These are phyloP conservation scores for Saguinus midas DNA, from an alignment of 2,113 vertebrate genomes.

Conservation along the genomic window DNA sequence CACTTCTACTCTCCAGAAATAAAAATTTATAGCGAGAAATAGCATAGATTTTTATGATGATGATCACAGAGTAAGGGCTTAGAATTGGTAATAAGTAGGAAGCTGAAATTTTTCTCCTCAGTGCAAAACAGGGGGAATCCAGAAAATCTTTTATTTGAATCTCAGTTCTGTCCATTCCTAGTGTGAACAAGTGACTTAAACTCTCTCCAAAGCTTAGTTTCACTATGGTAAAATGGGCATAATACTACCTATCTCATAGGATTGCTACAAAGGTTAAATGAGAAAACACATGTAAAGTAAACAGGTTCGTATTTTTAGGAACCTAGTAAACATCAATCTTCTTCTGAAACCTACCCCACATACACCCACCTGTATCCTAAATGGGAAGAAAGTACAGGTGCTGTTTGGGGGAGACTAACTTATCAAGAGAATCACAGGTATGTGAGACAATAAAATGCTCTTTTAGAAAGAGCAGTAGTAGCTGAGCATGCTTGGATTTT, in stretches of 20 bases:
- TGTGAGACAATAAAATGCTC: not conserved
- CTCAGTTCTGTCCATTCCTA: not conserved
- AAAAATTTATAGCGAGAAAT: not conserved
- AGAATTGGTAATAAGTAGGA: not conserved
- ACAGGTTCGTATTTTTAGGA: not conserved
- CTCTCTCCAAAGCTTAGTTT: not conserved
- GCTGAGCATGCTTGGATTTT: not conserved
- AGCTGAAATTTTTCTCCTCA: not conserved
- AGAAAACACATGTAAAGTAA: not conserved
- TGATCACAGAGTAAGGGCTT: not conserved
- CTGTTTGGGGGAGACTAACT: not conserved
- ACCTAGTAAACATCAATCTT: not conserved
- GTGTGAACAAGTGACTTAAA: not conserved
- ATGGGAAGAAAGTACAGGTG: not conserved
- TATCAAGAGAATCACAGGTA: not conserved
- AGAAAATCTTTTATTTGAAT: conserved; percentile 4
- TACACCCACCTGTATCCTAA: not conserved
- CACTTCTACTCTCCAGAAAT: not conserved
- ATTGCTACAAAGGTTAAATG: not conserved
- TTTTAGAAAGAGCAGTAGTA: not conserved
- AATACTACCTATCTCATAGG: not conserved
- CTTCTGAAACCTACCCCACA: not conserved
- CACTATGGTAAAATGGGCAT: not conserved
- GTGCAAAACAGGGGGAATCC: not conserved
- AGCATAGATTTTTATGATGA: not conserved